phyloP scores from a whole-genome alignment of 2,797 vertebrate species.

The Enteromius radiatus region DNA sequence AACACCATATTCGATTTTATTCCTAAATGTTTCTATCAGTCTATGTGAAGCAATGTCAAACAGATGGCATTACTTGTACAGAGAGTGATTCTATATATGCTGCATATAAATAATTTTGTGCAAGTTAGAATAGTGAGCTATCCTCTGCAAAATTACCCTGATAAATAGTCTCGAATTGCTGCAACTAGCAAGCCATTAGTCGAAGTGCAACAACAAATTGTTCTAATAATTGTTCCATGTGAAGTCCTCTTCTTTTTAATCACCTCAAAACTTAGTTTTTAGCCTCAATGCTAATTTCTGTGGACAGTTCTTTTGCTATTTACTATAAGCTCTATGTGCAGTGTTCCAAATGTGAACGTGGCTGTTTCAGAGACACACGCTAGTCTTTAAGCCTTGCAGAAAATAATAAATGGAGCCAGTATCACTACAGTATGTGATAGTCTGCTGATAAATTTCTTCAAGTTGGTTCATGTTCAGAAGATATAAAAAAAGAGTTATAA shows the following conservation, averaged over 20 bases:
- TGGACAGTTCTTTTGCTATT: conserved; percentile 8
- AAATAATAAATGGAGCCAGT: neutral
- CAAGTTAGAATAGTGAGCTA: conserved; percentile 4
- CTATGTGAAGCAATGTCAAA: conserved; percentile 27
- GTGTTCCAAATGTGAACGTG: neutral
- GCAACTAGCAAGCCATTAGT: conserved; percentile 1
- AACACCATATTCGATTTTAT: conserved; percentile 13
- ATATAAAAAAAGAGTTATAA: conserved; percentile 10
- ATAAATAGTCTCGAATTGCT: conserved; percentile 26
- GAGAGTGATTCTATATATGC: conserved; percentile 20
- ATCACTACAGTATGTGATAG: neutral
- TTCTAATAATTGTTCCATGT: conserved; percentile 10
- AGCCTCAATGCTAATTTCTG: neutral
- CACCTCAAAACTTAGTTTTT: conserved; percentile 2
- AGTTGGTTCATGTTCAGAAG: conserved; percentile 21
- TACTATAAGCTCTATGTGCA: neutral
- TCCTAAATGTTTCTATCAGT: conserved; percentile 17
- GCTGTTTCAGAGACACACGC: conserved; percentile 6
- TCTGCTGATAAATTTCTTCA: conserved; percentile 7
- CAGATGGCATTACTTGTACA: conserved; percentile 16
- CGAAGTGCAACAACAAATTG: conserved; percentile 33
- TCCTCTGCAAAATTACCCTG: neutral
- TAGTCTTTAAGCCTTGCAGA: neutral
- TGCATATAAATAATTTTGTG: conserved; percentile 1
- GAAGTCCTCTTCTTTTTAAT: neutral